phyloP scores from a whole-genome alignment of 2,113 vertebrate genomes.

The Thalassarche chlororhynchos region DNA sequence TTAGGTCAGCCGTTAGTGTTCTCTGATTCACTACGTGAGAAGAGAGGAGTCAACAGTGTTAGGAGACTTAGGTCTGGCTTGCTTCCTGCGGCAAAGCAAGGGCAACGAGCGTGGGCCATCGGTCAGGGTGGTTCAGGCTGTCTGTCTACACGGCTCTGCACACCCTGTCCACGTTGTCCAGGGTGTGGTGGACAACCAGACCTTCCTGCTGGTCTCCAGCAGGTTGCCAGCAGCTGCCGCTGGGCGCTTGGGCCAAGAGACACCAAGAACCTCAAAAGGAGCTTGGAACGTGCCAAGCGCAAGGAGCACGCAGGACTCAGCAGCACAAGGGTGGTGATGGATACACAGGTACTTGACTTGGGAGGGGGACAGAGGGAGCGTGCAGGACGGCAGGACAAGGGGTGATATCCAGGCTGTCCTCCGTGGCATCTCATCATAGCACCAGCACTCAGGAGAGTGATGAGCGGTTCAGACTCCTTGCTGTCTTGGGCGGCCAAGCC shows the following conservation, averaged over 20 bases:
- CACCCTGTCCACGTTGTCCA: not conserved
- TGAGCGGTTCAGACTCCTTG: not conserved
- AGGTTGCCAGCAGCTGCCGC: not conserved
- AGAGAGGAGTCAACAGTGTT: not conserved
- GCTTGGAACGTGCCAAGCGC: not conserved
- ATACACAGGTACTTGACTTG: not conserved
- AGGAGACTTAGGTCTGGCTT: not conserved
- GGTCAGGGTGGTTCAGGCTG: not conserved
- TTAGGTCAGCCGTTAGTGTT: constrained; percentile 87
- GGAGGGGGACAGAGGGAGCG: not conserved
- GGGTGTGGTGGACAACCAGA: not conserved
- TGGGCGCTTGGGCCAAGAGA: not conserved
- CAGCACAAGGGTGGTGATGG: not conserved
- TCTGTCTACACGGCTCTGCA: not conserved
- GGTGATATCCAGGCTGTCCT: not conserved
- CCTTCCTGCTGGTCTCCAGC: not conserved
- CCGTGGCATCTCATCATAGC: not conserved
- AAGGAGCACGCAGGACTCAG: not conserved
- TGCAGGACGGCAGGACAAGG: not conserved
- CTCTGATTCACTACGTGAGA: constrained; percentile 88
- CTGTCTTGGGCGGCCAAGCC: not conserved
- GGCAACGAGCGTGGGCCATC: fast-evolving
- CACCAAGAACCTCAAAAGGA: not conserved
- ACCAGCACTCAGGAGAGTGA: not conserved
- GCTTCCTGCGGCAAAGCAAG: fast-evolving